A percentile compares a stretch with the other conserved stretches of the same genome.
These are phyloP conservation scores for Petrolisthes cinctipes DNA, from an alignment of 2,888 invertebrate species.

Conservation along the genomic window DNA sequence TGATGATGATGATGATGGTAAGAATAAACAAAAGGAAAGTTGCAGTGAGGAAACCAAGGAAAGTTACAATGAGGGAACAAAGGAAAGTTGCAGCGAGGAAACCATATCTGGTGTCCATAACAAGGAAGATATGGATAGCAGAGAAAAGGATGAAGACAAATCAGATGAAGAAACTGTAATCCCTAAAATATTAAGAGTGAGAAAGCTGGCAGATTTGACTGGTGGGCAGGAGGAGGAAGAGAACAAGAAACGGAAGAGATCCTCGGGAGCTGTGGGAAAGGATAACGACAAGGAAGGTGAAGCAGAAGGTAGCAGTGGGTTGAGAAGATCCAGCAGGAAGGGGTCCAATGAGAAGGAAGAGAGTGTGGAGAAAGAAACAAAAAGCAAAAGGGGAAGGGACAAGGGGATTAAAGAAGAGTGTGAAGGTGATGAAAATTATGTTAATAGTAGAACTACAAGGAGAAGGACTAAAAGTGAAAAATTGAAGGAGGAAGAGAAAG, in stretches of 20 bases:
- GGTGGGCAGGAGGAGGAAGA: not conserved
- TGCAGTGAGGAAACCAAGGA: not conserved
- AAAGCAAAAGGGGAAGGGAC: not conserved
- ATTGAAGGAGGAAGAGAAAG: not conserved
- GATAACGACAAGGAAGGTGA: not conserved
- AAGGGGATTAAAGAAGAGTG: not conserved
- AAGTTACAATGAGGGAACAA: not conserved
- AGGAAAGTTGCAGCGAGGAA: not conserved
- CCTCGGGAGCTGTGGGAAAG: not conserved
- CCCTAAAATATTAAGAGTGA: not conserved
- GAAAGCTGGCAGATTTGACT: not conserved
- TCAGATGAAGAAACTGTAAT: not conserved
- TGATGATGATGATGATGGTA: conserved; percentile 6
- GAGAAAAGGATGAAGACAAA: not conserved
- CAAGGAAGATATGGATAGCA: not conserved
- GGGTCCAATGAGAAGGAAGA: not conserved
- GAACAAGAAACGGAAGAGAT: not conserved
- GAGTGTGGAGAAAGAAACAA: conserved; percentile 5
- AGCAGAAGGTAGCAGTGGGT: not conserved
- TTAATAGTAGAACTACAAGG: not conserved
- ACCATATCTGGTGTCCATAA: not conserved
- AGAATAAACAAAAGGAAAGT: conserved; percentile 13
- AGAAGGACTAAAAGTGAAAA: not conserved
- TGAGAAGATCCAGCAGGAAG: not conserved
- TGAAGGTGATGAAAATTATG: not conserved